These are phyloP conservation scores for Busseola fusca DNA, from an alignment of 2,888 invertebrate genomes.

Conservation along the genomic window DNA sequence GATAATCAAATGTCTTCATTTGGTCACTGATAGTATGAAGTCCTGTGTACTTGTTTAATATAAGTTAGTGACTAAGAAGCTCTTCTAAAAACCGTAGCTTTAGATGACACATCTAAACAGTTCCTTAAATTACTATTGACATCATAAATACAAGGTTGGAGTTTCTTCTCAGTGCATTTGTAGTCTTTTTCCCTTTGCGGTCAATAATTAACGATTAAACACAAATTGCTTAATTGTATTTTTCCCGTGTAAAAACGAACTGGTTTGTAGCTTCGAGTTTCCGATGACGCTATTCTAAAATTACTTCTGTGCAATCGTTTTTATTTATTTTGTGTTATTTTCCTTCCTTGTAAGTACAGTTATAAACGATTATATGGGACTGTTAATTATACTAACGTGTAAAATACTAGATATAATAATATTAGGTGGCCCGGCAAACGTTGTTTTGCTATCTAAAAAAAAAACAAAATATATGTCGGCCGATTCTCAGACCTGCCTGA, in stretches of 20 bases:
- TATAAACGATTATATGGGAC: background rate
- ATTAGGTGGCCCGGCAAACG: too few relatives aligned
- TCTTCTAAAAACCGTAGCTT: background rate
- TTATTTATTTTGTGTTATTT: slow-evolving; percentile 6
- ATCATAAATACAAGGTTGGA: slow-evolving; percentile 3
- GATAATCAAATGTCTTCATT: too few relatives aligned
- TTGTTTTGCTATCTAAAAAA: too few relatives aligned
- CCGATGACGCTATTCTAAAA: slow-evolving; percentile 45
- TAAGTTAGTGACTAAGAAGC: background rate
- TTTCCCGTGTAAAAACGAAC: slow-evolving; percentile 26
- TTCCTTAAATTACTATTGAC: slow-evolving; percentile 1
- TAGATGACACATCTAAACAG: background rate
- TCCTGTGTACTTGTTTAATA: too few relatives aligned
- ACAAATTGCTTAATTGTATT: slow-evolving; percentile 24
- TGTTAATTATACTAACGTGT: background rate
- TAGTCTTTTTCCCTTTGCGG: slow-evolving; percentile 40
- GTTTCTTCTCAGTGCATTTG: slow-evolving; percentile 10
- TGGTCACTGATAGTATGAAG: too few relatives aligned
- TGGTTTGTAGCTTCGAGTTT: slow-evolving; percentile 8
- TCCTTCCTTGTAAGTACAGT: slow-evolving; percentile 39
- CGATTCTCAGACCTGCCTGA: too few relatives aligned
- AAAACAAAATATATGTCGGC: too few relatives aligned
- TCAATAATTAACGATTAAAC: slow-evolving; percentile 32
- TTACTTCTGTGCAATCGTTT: slow-evolving; percentile 12
- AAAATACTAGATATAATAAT: background rate